A percentile compares a stretch with the other conserved stretches of the same genome.
Evolutionary conservation across 1,140 invertebrate species (phyloP).

Genomic region (Caenorhabditis briggsae): DNA sequence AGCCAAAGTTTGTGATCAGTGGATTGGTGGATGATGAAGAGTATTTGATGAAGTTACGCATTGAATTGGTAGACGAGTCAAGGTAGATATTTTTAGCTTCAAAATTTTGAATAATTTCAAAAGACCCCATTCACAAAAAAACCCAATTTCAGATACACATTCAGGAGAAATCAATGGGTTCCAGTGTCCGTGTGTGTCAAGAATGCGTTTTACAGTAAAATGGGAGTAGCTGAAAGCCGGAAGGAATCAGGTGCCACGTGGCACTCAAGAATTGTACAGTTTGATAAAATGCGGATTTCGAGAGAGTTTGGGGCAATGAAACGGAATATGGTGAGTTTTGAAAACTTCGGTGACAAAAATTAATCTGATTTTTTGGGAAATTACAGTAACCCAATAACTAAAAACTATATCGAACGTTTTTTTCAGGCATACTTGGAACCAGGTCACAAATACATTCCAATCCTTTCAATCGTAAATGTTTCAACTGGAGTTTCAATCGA

Average conservation of each 20-base stretch:
- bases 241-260: conserved; percentile 9
- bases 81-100: not conserved
- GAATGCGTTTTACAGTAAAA: not conserved
- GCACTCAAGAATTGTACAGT: not conserved
- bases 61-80: conserved; percentile 15
- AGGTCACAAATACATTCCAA: conserved; percentile 19
- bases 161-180: not conserved
- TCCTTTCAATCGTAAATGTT: not conserved
- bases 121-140: too few relatives aligned
- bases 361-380: too few relatives aligned
- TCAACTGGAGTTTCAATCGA: not conserved
- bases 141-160: conserved; percentile 17
- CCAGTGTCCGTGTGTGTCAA: not conserved
- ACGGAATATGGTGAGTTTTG: conserved; percentile 22
- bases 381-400: too few relatives aligned
- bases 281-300: conserved; percentile 9
- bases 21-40: not conserved
- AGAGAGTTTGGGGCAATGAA: not conserved
- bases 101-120: not conserved
- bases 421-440: conserved; percentile 29
- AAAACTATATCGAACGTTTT: not conserved
- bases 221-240: not conserved
- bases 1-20: conserved; percentile 24
- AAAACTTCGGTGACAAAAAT: too few relatives aligned
- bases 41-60: conserved; percentile 1